Conservation (phyloP, 2,888 invertebrate genomes). For the Ophioninae sp. region DNA sequence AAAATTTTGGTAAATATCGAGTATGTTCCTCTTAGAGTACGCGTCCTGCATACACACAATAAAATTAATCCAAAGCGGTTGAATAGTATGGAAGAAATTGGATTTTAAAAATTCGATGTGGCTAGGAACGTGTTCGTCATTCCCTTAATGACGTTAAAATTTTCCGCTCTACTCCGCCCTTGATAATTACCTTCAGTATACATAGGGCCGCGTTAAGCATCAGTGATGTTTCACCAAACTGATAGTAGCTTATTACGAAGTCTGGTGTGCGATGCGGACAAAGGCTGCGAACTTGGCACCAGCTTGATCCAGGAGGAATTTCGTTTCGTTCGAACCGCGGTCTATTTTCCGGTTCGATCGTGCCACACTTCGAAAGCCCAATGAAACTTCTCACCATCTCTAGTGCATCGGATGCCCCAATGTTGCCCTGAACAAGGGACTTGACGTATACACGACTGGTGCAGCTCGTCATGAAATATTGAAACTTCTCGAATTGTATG, state of each 20-base stretch:
- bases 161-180: not conserved
- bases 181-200: slow-evolving; percentile 13
- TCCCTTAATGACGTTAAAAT: too few relatives aligned
- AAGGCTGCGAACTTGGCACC: slow-evolving; percentile 86
- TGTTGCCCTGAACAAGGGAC: slow-evolving; percentile 91
- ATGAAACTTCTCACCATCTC: slow-evolving; percentile 84
- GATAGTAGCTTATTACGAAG: slow-evolving; percentile 93
- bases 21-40: too few relatives aligned
- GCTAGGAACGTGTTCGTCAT: too few relatives aligned
- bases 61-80: too few relatives aligned
- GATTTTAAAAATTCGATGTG: too few relatives aligned
- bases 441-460: slow-evolving; percentile 86
- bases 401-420: slow-evolving; percentile 85
- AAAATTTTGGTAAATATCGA: too few relatives aligned
- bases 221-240: slow-evolving; percentile 85
- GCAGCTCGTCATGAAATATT: slow-evolving; percentile 84
- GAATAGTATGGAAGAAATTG: too few relatives aligned
- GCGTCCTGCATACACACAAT: too few relatives aligned
- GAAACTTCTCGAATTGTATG: slow-evolving; percentile 84
- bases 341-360: slow-evolving; percentile 80
- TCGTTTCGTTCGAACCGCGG: slow-evolving; percentile 84
- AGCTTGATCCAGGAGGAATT: slow-evolving; percentile 86
- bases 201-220: slow-evolving; percentile 82
- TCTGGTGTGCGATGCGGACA: slow-evolving; percentile 90
- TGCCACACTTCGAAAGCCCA: slow-evolving; percentile 83